Evolutionary conservation across 2,888 invertebrate species (phyloP).

Genomic region (Caenorhabditis sulstoni): DNA sequence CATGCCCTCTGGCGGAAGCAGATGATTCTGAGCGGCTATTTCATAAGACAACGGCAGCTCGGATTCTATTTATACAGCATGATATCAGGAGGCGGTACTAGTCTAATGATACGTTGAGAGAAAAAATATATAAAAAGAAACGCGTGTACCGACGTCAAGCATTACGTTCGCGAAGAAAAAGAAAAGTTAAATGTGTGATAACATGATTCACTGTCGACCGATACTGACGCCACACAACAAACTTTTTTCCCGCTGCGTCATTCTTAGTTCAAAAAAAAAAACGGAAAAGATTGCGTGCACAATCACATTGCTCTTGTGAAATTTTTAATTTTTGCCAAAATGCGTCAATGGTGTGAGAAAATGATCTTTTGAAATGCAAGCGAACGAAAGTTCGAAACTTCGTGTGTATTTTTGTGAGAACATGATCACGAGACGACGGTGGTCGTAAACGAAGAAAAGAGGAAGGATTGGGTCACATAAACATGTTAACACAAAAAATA

Average conservation of each 20-base stretch:
- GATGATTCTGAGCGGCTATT: too few relatives aligned
- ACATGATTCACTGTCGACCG: conserved; percentile 9
- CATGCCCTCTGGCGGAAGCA: conserved; percentile 3
- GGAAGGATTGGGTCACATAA: too few relatives aligned
- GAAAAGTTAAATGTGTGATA: conserved; percentile 11
- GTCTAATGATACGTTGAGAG: conserved; percentile 8
- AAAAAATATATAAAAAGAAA: conserved; percentile 9
- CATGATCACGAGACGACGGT: not conserved
- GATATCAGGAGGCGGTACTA: not conserved
- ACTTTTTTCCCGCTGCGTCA: too few relatives aligned
- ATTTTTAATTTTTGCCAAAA: conserved; percentile 3
- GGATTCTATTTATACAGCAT: not conserved
- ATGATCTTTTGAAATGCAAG: not conserved
- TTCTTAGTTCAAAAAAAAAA: too few relatives aligned
- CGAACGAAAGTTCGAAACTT: not conserved
- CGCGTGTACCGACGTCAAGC: conserved; percentile 24
- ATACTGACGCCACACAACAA: not conserved
- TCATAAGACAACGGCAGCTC: not conserved
- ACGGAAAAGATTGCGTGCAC: too few relatives aligned
- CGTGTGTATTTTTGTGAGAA: not conserved
- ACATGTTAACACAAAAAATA: too few relatives aligned
- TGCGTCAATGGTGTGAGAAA: conserved; percentile 17
- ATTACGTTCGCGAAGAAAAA: conserved; percentile 31
- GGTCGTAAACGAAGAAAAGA: too few relatives aligned
- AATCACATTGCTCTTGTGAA: conserved; percentile 5